Conservation (phyloP, 2,113 vertebrate species). For the Oreotragus oreotragus region DNA sequence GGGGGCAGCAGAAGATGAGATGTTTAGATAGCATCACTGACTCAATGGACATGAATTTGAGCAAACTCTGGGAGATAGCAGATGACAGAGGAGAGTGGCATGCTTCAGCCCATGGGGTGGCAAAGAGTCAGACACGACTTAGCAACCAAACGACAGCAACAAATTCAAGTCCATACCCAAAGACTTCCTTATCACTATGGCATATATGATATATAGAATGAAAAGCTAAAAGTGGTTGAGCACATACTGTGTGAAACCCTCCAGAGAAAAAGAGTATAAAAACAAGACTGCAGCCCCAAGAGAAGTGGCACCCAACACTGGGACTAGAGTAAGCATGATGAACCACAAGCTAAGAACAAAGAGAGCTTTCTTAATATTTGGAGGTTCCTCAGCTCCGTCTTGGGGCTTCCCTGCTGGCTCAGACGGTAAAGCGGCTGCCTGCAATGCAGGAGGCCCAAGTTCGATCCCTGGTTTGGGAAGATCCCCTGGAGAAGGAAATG, state of each 20-base stretch:
- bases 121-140: background rate
- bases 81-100: background rate
- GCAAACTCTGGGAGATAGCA: background rate
- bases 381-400: background rate
- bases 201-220: background rate
- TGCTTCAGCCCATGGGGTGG: background rate
- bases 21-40: background rate
- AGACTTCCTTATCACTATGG: background rate
- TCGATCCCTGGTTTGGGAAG: too few relatives aligned
- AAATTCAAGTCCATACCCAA: background rate
- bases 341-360: background rate
- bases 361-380: background rate
- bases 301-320: background rate
- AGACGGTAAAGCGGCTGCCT: too few relatives aligned
- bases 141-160: background rate
- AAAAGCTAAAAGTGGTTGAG: background rate
- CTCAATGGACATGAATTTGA: background rate
- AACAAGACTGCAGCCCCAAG: background rate
- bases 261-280: background rate
- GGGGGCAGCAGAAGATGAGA: background rate
- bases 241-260: background rate
- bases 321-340: background rate
- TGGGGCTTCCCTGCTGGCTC: background rate
- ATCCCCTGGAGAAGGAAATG: too few relatives aligned
- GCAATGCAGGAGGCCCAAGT: too few relatives aligned